Percentiles rank a stretch among this genome's conserved stretches.
These are phyloP conservation scores for Macquaria australasica DNA, from an alignment of 2,113 vertebrate genomes.

Conservation along the genomic window DNA sequence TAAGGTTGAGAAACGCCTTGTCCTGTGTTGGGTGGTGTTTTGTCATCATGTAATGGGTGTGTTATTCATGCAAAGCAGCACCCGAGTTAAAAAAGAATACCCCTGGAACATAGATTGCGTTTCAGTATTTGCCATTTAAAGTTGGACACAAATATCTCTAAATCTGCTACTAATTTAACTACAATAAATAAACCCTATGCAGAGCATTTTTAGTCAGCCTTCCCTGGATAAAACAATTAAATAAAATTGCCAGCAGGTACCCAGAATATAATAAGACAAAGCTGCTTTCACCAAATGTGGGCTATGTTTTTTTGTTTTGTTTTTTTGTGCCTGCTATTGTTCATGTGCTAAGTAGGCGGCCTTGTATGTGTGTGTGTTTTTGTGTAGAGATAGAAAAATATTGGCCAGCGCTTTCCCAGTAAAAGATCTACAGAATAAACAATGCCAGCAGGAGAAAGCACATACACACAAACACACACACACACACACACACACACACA, in stretches of 20 bases:
- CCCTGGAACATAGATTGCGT: not conserved
- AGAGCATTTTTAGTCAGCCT: not conserved
- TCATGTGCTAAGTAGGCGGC: slow-evolving; percentile 17
- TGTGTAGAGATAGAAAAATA: slow-evolving; percentile 20
- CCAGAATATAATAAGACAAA: slow-evolving; percentile 15
- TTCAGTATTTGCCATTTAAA: slow-evolving; percentile 7
- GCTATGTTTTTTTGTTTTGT: not conserved
- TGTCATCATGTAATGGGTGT: not conserved
- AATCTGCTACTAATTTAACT: not conserved
- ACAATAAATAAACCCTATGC: not conserved
- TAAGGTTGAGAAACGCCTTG: not conserved
- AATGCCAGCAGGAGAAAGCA: slow-evolving; percentile 33
- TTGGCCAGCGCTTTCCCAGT: slow-evolving; percentile 1
- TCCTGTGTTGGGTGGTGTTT: not conserved
- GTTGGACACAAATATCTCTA: not conserved
- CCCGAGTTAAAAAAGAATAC: not conserved
- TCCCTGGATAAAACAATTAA: not conserved
- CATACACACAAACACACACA: not conserved
- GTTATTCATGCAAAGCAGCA: not conserved
- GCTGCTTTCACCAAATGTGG: not conserved
- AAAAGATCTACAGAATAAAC: slow-evolving; percentile 40
- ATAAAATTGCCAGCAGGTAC: slow-evolving; percentile 17
- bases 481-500: not conserved
- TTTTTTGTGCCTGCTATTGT: not conserved
- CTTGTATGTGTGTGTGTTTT: slow-evolving; percentile 13